Conservation (phyloP, 2,113 vertebrate species). For the Lamprologus speciosus region DNA sequence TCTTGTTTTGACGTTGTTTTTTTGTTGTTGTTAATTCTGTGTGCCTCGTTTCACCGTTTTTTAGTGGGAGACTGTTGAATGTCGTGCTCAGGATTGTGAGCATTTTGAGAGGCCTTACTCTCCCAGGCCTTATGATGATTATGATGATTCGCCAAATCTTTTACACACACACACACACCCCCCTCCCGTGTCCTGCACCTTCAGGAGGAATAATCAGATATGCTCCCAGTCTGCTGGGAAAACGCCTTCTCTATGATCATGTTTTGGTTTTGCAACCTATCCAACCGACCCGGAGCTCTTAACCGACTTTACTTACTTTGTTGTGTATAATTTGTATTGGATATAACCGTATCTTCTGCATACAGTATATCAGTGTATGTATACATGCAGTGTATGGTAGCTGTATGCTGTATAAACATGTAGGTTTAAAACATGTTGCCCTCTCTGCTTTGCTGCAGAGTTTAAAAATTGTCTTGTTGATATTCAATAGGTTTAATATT, state of each 20-base stretch:
- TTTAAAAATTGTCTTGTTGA: constrained; percentile 68
- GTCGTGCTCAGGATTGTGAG: constrained; percentile 52
- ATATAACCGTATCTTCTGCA: constrained; percentile 1
- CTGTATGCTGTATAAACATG: constrained; percentile 6
- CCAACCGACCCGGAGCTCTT: constrained; percentile 21
- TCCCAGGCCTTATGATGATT: constrained; percentile 32
- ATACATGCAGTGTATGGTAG: not conserved
- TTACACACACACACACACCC: not conserved
- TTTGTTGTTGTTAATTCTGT: not conserved
- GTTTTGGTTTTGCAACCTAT: not conserved
- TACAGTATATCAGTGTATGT: not conserved
- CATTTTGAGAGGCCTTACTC: constrained; percentile 28
- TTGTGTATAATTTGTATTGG: constrained; percentile 29
- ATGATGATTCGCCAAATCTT: constrained; percentile 26
- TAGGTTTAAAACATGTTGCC: constrained; percentile 36
- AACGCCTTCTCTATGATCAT: not conserved
- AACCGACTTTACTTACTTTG: constrained; percentile 23
- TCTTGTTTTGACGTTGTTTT: not conserved
- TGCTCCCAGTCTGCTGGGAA: not conserved
- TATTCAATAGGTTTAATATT: constrained; percentile 73
- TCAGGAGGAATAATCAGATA: not conserved
- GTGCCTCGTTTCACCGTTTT: constrained; percentile 38
- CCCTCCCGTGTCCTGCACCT: not conserved
- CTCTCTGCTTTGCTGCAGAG: constrained; percentile 58
- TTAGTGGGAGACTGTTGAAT: constrained; percentile 49